A percentile compares a stretch with the other conserved stretches of the same genome.
phyloP scores from a whole-genome alignment of 2,113 vertebrate species.

The Rhynchomys soricoides region DNA sequence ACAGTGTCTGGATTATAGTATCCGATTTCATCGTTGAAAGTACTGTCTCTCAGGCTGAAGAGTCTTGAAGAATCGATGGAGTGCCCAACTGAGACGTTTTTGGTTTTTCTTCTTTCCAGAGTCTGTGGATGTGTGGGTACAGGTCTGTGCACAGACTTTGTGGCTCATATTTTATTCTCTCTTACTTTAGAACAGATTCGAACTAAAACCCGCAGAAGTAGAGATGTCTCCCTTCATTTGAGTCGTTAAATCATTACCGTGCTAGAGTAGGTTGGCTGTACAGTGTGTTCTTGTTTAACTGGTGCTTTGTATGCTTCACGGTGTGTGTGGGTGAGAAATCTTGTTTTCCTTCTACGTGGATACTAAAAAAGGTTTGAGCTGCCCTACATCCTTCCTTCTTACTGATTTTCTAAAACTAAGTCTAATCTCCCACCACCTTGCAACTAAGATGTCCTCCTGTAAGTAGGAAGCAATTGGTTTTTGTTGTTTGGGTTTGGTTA shows the following conservation, averaged over 20 bases:
- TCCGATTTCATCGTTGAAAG: constrained; percentile 51
- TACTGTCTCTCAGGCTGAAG: neutral
- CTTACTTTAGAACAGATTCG: neutral
- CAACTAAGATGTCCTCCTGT: neutral
- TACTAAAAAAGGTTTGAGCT: constrained; percentile 20
- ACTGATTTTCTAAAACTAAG: neutral
- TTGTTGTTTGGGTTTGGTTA: neutral
- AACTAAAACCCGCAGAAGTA: constrained; percentile 2
- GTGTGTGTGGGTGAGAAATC: neutral
- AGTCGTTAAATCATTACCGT: constrained; percentile 11
- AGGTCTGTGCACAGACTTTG: neutral
- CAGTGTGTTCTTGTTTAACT: neutral
- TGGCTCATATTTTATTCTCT: constrained; percentile 21
- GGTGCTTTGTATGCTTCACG: neutral
- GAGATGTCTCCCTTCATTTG: constrained; percentile 41
- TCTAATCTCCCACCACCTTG: neutral
- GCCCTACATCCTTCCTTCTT: neutral
- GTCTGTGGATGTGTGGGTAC: neutral
- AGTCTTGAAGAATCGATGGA: constrained; percentile 30
- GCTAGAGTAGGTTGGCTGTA: neutral
- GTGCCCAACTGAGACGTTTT: neutral
- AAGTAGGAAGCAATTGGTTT: neutral
- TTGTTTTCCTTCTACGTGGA: neutral
- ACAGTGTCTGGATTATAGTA: neutral
- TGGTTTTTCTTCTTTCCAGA: constrained; percentile 14